Percentiles rank a stretch among this genome's conserved stretches.
phyloP scores from a whole-genome alignment of 2,888 invertebrate genomes.

The Eumerus sabulonum region DNA sequence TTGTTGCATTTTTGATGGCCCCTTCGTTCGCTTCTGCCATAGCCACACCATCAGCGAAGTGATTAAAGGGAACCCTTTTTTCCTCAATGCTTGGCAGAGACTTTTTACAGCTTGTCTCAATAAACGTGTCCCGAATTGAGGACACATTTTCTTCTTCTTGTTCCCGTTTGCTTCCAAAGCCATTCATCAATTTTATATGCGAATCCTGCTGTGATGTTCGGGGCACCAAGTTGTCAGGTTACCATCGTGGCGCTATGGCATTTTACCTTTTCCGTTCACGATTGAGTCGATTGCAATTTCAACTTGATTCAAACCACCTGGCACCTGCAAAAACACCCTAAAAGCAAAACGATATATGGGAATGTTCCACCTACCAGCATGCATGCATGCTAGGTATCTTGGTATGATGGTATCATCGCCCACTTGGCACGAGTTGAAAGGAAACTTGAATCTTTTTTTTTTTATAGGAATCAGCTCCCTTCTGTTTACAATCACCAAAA shows the following conservation, averaged over 20 bases:
- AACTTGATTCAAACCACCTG: slow-evolving; percentile 33
- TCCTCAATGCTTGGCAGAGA: slow-evolving; percentile 29
- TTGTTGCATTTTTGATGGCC: slow-evolving; percentile 60
- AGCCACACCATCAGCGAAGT: slow-evolving; percentile 40
- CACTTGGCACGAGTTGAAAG: slow-evolving; percentile 32
- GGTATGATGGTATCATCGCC: not conserved
- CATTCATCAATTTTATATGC: slow-evolving; percentile 64
- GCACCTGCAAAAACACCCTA: slow-evolving; percentile 28
- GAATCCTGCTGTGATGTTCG: slow-evolving; percentile 33
- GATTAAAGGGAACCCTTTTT: slow-evolving; percentile 46
- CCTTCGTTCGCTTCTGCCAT: slow-evolving; percentile 12
- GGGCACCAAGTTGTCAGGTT: not conserved
- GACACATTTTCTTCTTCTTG: slow-evolving; percentile 45
- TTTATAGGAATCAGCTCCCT: slow-evolving; percentile 14
- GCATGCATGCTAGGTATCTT: slow-evolving; percentile 1
- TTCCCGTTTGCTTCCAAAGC: slow-evolving; percentile 53
- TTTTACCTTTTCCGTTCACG: not conserved
- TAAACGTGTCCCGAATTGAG: slow-evolving; percentile 24
- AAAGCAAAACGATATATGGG: slow-evolving; percentile 7
- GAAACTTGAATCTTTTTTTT: slow-evolving; percentile 40
- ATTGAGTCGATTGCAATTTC: slow-evolving; percentile 34
- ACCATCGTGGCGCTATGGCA: slow-evolving; percentile 1
- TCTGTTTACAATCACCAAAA: not conserved
- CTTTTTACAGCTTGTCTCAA: slow-evolving; percentile 19
- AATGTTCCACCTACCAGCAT: slow-evolving; percentile 21